A percentile compares a stretch with the other conserved stretches of the same genome.
Evolutionary conservation across 2,888 invertebrate genomes (phyloP).

Genomic region (Eumerus sabulonum): DNA sequence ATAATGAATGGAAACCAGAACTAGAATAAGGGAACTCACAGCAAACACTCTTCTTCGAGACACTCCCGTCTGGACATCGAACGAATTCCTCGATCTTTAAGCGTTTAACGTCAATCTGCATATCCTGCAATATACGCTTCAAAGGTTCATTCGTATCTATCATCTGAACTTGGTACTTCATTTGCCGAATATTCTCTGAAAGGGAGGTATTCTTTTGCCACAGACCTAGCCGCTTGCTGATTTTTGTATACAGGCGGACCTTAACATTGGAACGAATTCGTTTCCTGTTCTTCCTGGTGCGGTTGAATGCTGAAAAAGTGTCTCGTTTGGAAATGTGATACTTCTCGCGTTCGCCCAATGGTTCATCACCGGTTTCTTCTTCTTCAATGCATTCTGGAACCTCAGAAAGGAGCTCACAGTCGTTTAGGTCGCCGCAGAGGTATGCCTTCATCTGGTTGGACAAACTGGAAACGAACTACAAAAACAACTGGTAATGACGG

Average conservation of each 20-base stretch:
- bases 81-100: constrained; percentile 71
- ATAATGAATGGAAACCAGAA: too few species aligned
- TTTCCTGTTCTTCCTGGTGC: constrained; percentile 23
- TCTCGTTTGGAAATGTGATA: constrained; percentile 57
- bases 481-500: neutral
- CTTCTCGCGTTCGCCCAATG: constrained; percentile 49
- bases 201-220: constrained; percentile 74
- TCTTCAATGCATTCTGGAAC: constrained; percentile 68
- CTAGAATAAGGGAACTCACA: constrained; percentile 77
- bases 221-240: constrained; percentile 70
- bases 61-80: constrained; percentile 80
- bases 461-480: constrained; percentile 43
- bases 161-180: constrained; percentile 68
- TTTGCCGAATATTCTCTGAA: constrained; percentile 70
- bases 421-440: constrained; percentile 68
- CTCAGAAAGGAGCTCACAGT: constrained; percentile 70
- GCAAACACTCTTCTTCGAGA: constrained; percentile 80
- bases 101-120: constrained; percentile 70
- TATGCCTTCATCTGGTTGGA: constrained; percentile 65
- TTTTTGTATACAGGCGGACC: constrained; percentile 70
- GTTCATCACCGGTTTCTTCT: constrained; percentile 27
- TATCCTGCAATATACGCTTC: constrained; percentile 59
- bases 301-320: neutral
- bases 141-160: constrained; percentile 68
- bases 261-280: constrained; percentile 63